Evolutionary conservation across 2,113 vertebrate species (phyloP).

Genomic region (Neolamprologus sp.): DNA sequence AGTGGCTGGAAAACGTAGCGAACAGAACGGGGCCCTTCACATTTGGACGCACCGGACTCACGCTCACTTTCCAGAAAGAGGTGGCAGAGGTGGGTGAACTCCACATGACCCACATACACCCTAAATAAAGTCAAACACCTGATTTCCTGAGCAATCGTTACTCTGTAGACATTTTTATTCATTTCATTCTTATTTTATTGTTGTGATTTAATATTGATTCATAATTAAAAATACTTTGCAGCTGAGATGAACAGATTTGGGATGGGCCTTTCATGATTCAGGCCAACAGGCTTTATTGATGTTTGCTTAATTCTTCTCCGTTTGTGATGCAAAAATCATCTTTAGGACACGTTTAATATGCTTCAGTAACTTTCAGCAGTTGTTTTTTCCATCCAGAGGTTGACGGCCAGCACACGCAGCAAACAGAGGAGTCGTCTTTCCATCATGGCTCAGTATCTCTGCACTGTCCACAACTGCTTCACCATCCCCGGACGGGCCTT

Average conservation of each 20-base stretch:
- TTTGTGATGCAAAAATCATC: background rate
- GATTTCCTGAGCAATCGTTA: background rate
- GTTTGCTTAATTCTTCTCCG: background rate
- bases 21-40: conserved; percentile 80
- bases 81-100: conserved; percentile 83
- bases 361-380: background rate
- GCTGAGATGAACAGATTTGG: background rate
- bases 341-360: background rate
- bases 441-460: conserved; percentile 91
- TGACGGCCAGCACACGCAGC: conserved; percentile 79
- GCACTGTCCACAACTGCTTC: conserved; percentile 78
- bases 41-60: conserved; percentile 88
- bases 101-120: background rate
- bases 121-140: background rate
- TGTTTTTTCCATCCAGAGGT: conserved; percentile 69
- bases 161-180: background rate
- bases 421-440: conserved; percentile 88
- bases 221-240: background rate
- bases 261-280: background rate
- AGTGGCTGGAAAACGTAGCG: conserved; percentile 84
- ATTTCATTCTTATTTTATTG: background rate
- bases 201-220: background rate
- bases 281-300: background rate
- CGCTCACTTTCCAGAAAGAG: conserved; percentile 96
- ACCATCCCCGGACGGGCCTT: conserved; percentile 89